These are phyloP conservation scores for Apolygus lucorum DNA, from an alignment of 1,140 invertebrate species.

Conservation along the genomic window DNA sequence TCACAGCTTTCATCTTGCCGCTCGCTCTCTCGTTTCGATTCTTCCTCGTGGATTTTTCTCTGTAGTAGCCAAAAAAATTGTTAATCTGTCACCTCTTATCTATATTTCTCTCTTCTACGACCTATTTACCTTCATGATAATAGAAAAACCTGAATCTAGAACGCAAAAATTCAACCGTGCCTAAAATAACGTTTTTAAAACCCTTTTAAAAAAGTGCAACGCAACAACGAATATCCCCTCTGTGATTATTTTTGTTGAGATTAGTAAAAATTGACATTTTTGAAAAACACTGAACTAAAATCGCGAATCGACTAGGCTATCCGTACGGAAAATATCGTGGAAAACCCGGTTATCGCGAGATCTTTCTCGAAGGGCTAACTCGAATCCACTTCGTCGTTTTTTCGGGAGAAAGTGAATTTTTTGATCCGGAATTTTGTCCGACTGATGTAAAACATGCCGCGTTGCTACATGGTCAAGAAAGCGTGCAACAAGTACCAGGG, in stretches of 20 bases:
- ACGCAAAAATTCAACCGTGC: slow-evolving; percentile 3
- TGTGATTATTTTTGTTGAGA: slow-evolving; percentile 14
- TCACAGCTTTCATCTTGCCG: slow-evolving; percentile 27
- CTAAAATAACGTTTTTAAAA: slow-evolving; percentile 14
- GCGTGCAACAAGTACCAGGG: slow-evolving; percentile 46
- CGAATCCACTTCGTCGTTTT: neutral
- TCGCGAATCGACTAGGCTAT: slow-evolving; percentile 2
- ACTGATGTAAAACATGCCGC: slow-evolving; percentile 39
- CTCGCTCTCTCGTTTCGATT: slow-evolving; percentile 23
- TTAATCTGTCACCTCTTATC: slow-evolving; percentile 17
- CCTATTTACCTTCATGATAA: slow-evolving; percentile 11
- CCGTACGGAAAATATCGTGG: neutral
- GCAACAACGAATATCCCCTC: slow-evolving; percentile 19
- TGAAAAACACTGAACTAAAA: too few relatives aligned
- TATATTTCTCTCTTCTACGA: slow-evolving; percentile 13
- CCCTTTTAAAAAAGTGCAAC: slow-evolving; percentile 12
- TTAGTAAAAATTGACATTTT: neutral
- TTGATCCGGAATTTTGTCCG: slow-evolving; percentile 18
- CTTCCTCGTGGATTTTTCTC: slow-evolving; percentile 25
- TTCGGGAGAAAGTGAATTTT: slow-evolving; percentile 13
- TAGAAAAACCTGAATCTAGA: neutral
- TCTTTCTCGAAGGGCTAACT: neutral
- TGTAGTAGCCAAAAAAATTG: slow-evolving; percentile 6
- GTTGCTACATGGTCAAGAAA: slow-evolving; percentile 50
- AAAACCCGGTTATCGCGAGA: neutral